A percentile compares a stretch with the other conserved stretches of the same genome.
These are phyloP conservation scores for roundworm (Caenorhabditis elegans) DNA, from an alignment of 1,140 invertebrate species.

Conservation along the genomic window WBcel235 BX284602.5:6943501-6944000, in stretches of 20 bases:
- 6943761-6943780: neutral
- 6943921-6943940: slow-evolving; percentile 28
- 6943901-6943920: slow-evolving; percentile 27
- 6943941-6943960: slow-evolving; percentile 16
- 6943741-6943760: neutral
- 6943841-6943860: neutral
- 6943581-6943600: too few relatives aligned
- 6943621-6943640: too few relatives aligned
- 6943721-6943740: neutral
- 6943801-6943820: slow-evolving; percentile 7
- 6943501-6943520: too few relatives aligned
- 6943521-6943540: too few relatives aligned
- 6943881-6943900: slow-evolving; percentile 12
- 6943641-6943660: too few relatives aligned
- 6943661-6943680: too few relatives aligned
- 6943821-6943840: neutral
- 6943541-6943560: too few relatives aligned
- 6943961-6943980: slow-evolving; percentile 2
- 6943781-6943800: neutral
- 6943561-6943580: too few relatives aligned
- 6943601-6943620: too few relatives aligned
- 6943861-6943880: slow-evolving; percentile 12
- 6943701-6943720: neutral
- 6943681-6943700: too few relatives aligned
- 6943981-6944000: slow-evolving; percentile 23